phyloP scores from a whole-genome alignment of 2,797 vertebrate genomes.

The Allobates femoralis region DNA sequence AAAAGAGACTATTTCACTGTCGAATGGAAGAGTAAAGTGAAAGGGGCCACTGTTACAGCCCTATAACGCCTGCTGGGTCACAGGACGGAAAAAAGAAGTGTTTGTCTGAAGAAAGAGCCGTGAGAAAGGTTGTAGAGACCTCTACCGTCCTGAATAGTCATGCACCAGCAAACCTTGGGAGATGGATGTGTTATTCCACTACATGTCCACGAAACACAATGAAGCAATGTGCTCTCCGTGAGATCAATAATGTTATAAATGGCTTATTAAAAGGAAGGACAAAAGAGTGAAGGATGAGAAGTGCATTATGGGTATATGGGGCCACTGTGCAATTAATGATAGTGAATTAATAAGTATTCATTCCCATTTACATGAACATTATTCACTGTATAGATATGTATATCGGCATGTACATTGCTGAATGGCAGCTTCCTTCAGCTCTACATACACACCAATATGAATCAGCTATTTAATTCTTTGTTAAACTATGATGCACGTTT shows the following conservation, averaged over 20 bases:
- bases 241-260: conserved; percentile 52
- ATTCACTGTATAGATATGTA: conserved; percentile 28
- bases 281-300: conserved; percentile 30
- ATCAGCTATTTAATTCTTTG: not conserved
- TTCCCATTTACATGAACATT: conserved; percentile 6
- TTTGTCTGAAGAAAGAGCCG: not conserved
- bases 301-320: conserved; percentile 43
- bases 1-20: conserved; percentile 54
- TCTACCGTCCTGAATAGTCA: conserved; percentile 32
- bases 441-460: not conserved
- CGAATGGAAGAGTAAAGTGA: conserved; percentile 33
- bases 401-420: not conserved
- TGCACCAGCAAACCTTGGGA: conserved; percentile 23
- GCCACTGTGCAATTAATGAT: conserved; percentile 31
- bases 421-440: not conserved
- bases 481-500: not conserved
- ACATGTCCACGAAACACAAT: conserved; percentile 43
- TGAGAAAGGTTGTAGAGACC: conserved; percentile 33
- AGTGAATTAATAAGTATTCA: conserved; percentile 7
- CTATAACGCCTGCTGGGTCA: conserved; percentile 48
- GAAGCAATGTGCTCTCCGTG: conserved; percentile 37
- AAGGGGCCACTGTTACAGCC: conserved; percentile 37
- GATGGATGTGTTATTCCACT: conserved; percentile 47
- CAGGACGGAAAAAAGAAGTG: conserved; percentile 39
- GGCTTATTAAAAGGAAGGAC: conserved; percentile 45